Percentiles rank a stretch among this genome's conserved stretches.
These are phyloP conservation scores for Pseudochirops corinnae DNA, from an alignment of 2,797 vertebrate genomes.

Conservation along the genomic window DNA sequence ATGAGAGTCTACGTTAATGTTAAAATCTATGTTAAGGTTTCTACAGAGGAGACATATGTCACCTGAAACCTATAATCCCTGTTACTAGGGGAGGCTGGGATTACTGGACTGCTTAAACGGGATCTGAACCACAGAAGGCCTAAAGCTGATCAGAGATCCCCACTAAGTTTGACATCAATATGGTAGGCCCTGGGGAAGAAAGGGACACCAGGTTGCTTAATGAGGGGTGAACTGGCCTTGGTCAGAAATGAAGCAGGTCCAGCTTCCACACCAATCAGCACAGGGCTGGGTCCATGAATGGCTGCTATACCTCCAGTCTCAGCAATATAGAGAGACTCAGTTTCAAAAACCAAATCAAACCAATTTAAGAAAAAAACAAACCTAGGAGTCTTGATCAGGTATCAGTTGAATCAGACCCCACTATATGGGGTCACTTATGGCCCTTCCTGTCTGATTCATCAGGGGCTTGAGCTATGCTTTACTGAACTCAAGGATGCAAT, in stretches of 20 bases:
- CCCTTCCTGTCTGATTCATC: not conserved
- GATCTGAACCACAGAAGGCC: not conserved
- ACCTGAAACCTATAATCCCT: not conserved
- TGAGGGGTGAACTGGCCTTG: not conserved
- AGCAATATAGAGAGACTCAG: not conserved
- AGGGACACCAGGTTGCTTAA: not conserved
- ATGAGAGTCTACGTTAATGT: not conserved
- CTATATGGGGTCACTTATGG: not conserved
- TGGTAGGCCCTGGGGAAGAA: not conserved
- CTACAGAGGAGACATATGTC: not conserved
- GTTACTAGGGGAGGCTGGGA: not conserved
- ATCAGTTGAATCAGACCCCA: not conserved
- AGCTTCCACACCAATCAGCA: not conserved
- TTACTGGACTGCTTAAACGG: not conserved
- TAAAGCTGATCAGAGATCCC: not conserved
- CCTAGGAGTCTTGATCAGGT: not conserved
- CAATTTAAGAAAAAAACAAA: not conserved
- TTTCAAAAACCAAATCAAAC: not conserved
- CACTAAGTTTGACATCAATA: not conserved
- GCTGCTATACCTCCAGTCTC: not conserved
- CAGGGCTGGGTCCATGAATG: not conserved
- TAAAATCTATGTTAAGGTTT: not conserved
- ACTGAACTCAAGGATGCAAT: not conserved
- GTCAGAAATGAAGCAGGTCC: not conserved
- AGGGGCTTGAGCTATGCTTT: not conserved